Base-by-base conservation (phyloP, 2,888 invertebrate genomes). In the Chrysopilus asiliformis region DNA sequence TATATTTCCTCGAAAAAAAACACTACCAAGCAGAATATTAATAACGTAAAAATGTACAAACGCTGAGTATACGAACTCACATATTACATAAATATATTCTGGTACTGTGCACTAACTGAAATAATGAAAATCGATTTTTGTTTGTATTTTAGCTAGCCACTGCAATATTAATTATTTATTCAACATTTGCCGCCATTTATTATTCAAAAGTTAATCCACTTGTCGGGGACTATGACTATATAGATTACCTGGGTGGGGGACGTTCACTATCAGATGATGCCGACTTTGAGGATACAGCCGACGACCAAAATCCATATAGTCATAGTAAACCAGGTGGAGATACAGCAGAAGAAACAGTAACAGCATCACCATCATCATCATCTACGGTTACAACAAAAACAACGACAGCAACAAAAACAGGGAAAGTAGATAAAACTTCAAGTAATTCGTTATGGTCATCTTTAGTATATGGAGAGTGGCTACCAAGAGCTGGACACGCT, bases 151-250 rank as follows among this genome's bases (percentile, higher is more conserved):
- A 86, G 85, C 68, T 86, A 31, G 79, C 79, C 53, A 86, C 86
- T 6, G 84, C 85, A 1, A 71, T 76, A 4, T 66, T 86, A 27
- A 70, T 86, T 19, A 75, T 85, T 47, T 86, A 86, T 66, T 85
- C 85, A 38, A 83, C 83, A 36, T 72, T 86, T 49, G 85, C 86
- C 2, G 86, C 86, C 38, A 79, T 85, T 53, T 85, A 85, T 63
- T 86, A 84, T 63, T 84, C 86, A 35, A 85, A 85, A 61, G 83
- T 85, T 57, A 85, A 85, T 62, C 83, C 84, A 32, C 70, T 82
- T 41, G 68, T 79, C n/a, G 75, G 78, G 37, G 81, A 83, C 58
- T 79, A 79, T 57, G 77, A 78, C 50, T 79, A 82, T 53, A 76
- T 76, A 40, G 78, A 79, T 55, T 80, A 82, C 53, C 72, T 80